Conservation (phyloP, 2,113 vertebrate genomes). For the Crotophaga sulcirostris region DNA sequence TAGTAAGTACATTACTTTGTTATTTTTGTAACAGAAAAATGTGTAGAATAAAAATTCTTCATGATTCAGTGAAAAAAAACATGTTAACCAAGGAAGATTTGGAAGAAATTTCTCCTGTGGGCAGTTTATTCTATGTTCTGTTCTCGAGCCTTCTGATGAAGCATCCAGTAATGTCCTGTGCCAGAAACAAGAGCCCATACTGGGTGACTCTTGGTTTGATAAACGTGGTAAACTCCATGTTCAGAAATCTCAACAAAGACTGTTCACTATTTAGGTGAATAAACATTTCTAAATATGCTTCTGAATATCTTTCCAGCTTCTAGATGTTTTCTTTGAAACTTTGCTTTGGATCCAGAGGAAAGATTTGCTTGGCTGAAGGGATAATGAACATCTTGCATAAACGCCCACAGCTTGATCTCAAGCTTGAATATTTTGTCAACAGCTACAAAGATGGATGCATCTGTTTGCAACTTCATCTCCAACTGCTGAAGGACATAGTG, state of each 20-base stretch:
- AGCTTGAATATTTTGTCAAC: conserved; percentile 69
- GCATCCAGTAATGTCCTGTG: background rate
- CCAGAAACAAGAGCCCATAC: background rate
- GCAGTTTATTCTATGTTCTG: background rate
- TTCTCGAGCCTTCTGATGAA: background rate
- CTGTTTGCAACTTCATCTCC: conserved; percentile 74
- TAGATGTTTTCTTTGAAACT: conserved; percentile 79
- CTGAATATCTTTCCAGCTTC: conserved; percentile 64
- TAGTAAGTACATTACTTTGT: background rate
- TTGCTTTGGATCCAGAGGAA: conserved; percentile 73
- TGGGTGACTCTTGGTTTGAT: background rate
- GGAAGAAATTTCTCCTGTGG: background rate
- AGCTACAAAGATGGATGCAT: conserved; percentile 65
- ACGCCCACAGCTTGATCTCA: conserved; percentile 71
- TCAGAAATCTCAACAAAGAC: background rate
- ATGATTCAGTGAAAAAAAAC: background rate
- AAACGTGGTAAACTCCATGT: background rate
- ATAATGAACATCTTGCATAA: conserved; percentile 74
- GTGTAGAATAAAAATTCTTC: background rate
- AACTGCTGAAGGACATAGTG: conserved; percentile 68
- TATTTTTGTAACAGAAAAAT: background rate
- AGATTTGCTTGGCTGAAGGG: conserved; percentile 71
- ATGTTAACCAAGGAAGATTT: background rate
- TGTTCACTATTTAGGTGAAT: background rate
- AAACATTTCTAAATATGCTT: background rate